A percentile compares a stretch with the other conserved stretches of the same genome.
These are phyloP conservation scores for rat (Rattus norvegicus) DNA, from an alignment of 2,113 vertebrate species.

Conservation along the genomic window GRCr8 NC_086039.1:71181501-71182000, in stretches of 20 bases:
- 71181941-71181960: slow-evolving; percentile 3
- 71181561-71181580: background rate
- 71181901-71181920: background rate
- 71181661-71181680: background rate
- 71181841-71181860: background rate
- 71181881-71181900: slow-evolving; percentile 40
- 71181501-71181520: background rate
- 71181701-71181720: background rate
- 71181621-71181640: background rate
- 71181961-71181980: slow-evolving; percentile 1
- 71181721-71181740: background rate
- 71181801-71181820: background rate
- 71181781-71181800: background rate
- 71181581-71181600: background rate
- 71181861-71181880: slow-evolving; percentile 8
- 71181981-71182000: background rate
- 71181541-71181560: background rate
- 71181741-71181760: slow-evolving; percentile 7
- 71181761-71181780: background rate
- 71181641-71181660: background rate
- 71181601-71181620: background rate
- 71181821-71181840: background rate
- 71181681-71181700: background rate
- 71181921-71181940: background rate
- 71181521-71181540: background rate